phyloP scores from a whole-genome alignment of 35 echinoderm and acorn worm genomes.

The Amphiura filiformis region DNA sequence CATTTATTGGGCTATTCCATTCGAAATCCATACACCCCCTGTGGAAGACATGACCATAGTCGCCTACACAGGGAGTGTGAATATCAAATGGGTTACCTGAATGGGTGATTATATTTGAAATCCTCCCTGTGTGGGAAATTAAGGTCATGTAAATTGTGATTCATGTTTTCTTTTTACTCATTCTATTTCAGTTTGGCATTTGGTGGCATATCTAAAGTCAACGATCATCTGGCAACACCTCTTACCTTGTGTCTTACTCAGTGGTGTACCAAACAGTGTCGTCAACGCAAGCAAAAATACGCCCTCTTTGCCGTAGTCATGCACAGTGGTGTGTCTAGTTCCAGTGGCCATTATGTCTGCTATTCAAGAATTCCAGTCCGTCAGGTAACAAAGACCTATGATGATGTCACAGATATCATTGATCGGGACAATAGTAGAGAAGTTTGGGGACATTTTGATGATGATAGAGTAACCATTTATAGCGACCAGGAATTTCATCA shows the following conservation, averaged over 20 bases:
- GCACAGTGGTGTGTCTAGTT: slow-evolving; percentile 90
- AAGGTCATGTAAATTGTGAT: too few relatives aligned
- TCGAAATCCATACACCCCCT: too few relatives aligned
- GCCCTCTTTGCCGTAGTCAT: slow-evolving; percentile 74
- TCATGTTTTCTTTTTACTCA: too few relatives aligned
- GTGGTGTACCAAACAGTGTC: slow-evolving; percentile 81
- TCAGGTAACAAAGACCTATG: background rate
- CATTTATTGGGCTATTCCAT: too few relatives aligned
- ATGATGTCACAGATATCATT: background rate
- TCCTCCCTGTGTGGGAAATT: too few relatives aligned
- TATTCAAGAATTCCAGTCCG: slow-evolving; percentile 61
- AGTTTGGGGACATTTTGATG: slow-evolving; percentile 75
- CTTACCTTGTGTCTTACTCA: slow-evolving; percentile 51
- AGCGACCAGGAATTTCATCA: slow-evolving; percentile 49
- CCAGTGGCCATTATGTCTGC: slow-evolving; percentile 91
- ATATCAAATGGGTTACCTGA: too few relatives aligned
- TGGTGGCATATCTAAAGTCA: slow-evolving; percentile 87
- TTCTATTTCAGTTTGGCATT: slow-evolving; percentile 68
- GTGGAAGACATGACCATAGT: too few relatives aligned
- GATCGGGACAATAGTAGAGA: background rate
- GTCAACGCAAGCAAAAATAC: slow-evolving; percentile 47
- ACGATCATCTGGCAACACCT: slow-evolving; percentile 74
- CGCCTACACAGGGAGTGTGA: too few relatives aligned
- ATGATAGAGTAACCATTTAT: slow-evolving; percentile 54
- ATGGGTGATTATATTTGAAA: too few relatives aligned